These are phyloP conservation scores for Chymomyza fuscimana DNA, from an alignment of 2,888 invertebrate species.

Conservation along the genomic window DNA sequence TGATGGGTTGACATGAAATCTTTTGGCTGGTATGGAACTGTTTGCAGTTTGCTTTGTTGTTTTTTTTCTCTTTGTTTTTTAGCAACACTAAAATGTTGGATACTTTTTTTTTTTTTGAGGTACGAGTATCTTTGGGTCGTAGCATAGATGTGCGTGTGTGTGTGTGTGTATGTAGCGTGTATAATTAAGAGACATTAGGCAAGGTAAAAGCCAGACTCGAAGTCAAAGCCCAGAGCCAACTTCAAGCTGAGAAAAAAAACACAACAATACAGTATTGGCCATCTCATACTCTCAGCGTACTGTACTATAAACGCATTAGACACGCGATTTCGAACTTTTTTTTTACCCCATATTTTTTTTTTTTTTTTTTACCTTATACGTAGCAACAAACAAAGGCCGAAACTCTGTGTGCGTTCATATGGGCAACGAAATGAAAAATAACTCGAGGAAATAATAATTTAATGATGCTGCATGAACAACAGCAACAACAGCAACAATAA, in stretches of 20 bases:
- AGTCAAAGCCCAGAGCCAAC: not conserved
- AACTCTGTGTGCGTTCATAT: constrained; percentile 11
- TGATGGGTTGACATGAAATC: constrained; percentile 54
- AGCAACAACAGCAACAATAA: constrained; percentile 39
- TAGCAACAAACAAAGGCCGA: constrained; percentile 31
- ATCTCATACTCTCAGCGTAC: not conserved
- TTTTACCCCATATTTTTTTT: constrained; percentile 15
- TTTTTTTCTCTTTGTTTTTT: constrained; percentile 8
- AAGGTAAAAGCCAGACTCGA: constrained; percentile 39
- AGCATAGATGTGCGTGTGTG: not conserved
- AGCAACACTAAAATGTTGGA: constrained; percentile 1
- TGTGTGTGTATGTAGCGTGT: constrained; percentile 31
- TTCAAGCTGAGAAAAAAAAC: not conserved
- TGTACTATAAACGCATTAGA: constrained; percentile 52
- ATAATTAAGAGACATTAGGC: constrained; percentile 71
- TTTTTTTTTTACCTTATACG: constrained; percentile 20
- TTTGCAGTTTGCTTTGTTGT: not conserved
- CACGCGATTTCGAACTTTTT: constrained; percentile 60
- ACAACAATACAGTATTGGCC: not conserved
- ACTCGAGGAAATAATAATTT: constrained; percentile 70
- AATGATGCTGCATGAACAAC: constrained; percentile 66
- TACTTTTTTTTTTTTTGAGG: constrained; percentile 24
- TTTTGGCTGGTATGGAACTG: not conserved
- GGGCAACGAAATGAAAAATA: constrained; percentile 38
- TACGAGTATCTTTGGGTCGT: not conserved